Conservation (phyloP, 2,797 vertebrate genomes). For the Eidolon dupreanum region DNA sequence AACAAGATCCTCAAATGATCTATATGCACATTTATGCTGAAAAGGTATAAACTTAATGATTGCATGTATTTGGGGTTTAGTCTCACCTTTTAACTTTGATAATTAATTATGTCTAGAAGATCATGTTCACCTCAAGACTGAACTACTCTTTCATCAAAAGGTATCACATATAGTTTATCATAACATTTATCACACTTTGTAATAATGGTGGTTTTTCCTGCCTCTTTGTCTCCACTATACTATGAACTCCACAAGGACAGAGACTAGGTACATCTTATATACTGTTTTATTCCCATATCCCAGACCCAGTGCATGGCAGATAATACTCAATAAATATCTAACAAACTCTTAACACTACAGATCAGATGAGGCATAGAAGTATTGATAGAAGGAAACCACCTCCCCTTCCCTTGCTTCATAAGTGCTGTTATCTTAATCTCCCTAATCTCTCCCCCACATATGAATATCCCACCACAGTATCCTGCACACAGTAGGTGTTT, state of each 20-base stretch:
- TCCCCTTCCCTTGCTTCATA: background rate
- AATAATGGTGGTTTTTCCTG: background rate
- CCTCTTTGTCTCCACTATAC: background rate
- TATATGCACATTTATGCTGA: background rate
- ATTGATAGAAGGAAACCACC: background rate
- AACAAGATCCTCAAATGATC: background rate
- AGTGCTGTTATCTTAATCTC: background rate
- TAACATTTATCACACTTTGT: background rate
- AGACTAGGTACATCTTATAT: background rate
- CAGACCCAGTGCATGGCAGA: background rate
- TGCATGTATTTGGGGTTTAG: background rate
- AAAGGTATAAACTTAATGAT: background rate
- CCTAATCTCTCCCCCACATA: background rate
- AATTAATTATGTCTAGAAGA: background rate
- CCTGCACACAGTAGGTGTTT: background rate
- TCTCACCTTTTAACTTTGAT: background rate
- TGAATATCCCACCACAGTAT: background rate
- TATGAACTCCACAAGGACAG: background rate
- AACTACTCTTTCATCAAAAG: background rate
- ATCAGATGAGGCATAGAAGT: background rate
- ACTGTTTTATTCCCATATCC: constrained; percentile 9
- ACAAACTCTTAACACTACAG: background rate
- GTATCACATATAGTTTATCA: background rate
- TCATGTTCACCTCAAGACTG: background rate
- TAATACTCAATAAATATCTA: background rate